A percentile compares a stretch with the other conserved stretches of the same genome.
Conservation (phyloP, 1,140 invertebrate genomes). For the Rhynchophorus ferrugineus region DNA sequence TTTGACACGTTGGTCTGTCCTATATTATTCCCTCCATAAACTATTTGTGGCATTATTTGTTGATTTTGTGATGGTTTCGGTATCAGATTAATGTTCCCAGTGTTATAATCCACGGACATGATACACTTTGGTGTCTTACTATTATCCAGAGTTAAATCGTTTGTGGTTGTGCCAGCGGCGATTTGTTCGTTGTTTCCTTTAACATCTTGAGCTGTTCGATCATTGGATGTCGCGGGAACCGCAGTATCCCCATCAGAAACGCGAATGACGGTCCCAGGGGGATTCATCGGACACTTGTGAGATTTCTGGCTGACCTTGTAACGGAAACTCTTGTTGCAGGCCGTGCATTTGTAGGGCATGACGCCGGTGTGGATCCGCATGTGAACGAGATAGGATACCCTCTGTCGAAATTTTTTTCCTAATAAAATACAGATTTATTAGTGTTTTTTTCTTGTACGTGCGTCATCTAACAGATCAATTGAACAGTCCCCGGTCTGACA, state of each 20-base stretch:
- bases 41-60: no score
- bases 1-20: background rate
- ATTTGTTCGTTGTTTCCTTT: background rate
- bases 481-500: no score
- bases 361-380: slow-evolving; percentile 74
- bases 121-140: slow-evolving; percentile 23
- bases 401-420: slow-evolving; percentile 81
- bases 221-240: background rate
- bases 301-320: slow-evolving; percentile 80
- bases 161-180: background rate
- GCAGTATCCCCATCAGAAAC: slow-evolving; percentile 17
- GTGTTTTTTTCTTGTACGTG: no score
- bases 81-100: slow-evolving; percentile 28
- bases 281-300: slow-evolving; percentile 63
- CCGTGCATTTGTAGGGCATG: slow-evolving; percentile 75
- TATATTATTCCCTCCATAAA: no score
- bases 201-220: slow-evolving; percentile 1
- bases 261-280: slow-evolving; percentile 45
- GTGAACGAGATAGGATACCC: slow-evolving; percentile 80
- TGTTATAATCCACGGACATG: slow-evolving; percentile 29
- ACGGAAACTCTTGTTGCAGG: slow-evolving; percentile 72
- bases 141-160: background rate
- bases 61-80: no score
- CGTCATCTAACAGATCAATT: no score
- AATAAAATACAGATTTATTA: no score